Percentiles rank a stretch among this genome's conserved stretches.
These are phyloP conservation scores for Crotalus viridis DNA, from an alignment of 2,113 vertebrate species.

Conservation along the genomic window DNA sequence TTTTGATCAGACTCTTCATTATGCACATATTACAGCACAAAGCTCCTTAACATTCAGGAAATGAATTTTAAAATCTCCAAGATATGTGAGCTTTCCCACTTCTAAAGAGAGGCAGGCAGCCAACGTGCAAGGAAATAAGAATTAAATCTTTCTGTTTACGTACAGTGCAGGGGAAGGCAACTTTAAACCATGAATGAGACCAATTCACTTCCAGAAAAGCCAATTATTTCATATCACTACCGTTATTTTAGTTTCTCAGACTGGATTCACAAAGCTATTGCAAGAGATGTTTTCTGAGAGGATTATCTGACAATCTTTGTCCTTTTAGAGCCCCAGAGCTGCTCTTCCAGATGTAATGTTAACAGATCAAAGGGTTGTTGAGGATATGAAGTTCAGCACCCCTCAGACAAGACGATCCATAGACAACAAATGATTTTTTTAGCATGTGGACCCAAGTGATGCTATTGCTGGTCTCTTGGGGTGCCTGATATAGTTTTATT, in stretches of 20 bases:
- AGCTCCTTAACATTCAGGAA: constrained; percentile 20
- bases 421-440: too few relatives aligned
- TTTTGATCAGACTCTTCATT: background rate
- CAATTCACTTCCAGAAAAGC: background rate
- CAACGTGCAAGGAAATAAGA: background rate
- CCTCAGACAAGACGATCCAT: too few relatives aligned
- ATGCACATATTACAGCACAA: background rate
- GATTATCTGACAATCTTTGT: background rate
- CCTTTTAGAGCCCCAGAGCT: background rate
- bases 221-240: background rate
- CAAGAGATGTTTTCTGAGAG: background rate
- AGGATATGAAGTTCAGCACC: too few relatives aligned
- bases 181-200: background rate
- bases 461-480: too few relatives aligned
- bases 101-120: background rate
- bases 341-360: background rate
- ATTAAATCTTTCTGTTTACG: background rate
- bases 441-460: too few relatives aligned
- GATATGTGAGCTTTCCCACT: constrained; percentile 5
- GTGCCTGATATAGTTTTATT: too few relatives aligned
- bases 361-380: too few relatives aligned
- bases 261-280: background rate
- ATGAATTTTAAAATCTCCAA: constrained; percentile 24
- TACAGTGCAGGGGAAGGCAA: background rate
- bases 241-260: background rate